Evolutionary conservation across 2,888 invertebrate species (phyloP), one percentile per base, ranked within the genome.

Genomic region (Rutpela maculata): DNA sequence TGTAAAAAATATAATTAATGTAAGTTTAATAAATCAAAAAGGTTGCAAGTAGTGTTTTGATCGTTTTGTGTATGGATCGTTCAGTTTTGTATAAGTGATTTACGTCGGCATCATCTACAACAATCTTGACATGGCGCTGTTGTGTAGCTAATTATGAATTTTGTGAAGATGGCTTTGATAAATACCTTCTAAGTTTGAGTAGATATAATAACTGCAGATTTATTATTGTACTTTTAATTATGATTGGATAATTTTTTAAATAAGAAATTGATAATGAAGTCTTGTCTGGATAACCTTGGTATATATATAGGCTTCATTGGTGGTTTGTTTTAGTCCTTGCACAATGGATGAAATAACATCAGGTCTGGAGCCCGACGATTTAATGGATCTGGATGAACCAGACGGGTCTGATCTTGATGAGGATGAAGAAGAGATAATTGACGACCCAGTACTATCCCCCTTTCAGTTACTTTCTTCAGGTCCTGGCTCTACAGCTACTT

Each of bases 381-480:
- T 95, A 88, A 82, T 82, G 82, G 95, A 95, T 90, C 91, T 94
- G 86, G 92, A 95, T 85, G 94, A 93, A 84, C 94, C 93, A 82
- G 95, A 95, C 87, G 94, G 93, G 81, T 94, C 95, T 59, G 95
- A 95, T 86, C 93, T 94, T 78, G 95, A 94, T 85, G 94, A 94
- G 84, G 95, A 95, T 88, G 95, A 93, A 83, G 93, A 92, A 79
- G 92, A 92, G 79, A 90, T 91, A 80, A 89, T 91, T 74, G 91
- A 91, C 70, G 91, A 92, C 83, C 90, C 91, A 67, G 87, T 91
- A 77, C 90, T 91, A 68, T 91, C 91, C 68, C 91, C 91, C 57
- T 87, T 90, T 80, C 89, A 89, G 76, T 83, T 89, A 73, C 88
- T 88, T 38, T 88, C 91, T 84, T 91, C 92, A 83, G 84, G 82